Evolutionary conservation across 2,888 invertebrate genomes (phyloP), one percentile per base, ranked within the genome.

Genomic region (Polymixis lichenea): DNA sequence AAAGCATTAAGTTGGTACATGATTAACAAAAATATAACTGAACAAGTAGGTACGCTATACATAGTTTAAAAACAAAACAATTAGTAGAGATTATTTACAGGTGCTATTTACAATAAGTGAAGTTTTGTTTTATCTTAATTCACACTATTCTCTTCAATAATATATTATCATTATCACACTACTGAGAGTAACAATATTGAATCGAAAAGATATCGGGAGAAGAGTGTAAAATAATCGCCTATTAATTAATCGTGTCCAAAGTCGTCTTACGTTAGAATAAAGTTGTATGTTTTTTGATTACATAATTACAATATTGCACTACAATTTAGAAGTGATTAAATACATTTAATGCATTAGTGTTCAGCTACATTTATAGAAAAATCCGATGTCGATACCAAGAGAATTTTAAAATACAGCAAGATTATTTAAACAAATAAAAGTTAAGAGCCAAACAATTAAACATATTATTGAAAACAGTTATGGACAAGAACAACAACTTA

Each of bases 301-400:
- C n/a, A 73, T 78, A 67, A 64, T 62, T 75, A 70, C 22, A 67
- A 61, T 83, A 85, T 84, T 84, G 83, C 75, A 71, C 86, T 84
- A 84, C 71, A 58, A 53, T 66, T 85, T 61, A 74, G 82, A 61
- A 58, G 72, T 85, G 83, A 78, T 78, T 84, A 82, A 51, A 80
- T 82, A 86, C 72, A 86, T 80, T 84, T 62, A 65, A 85, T 82
- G 86, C 61, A 73, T 77, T 74, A 69, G 65, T 55, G 58, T 74
- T 69, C 56, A 28, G 60, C 46, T 83, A 77, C 43, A 73, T 51
- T 68, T 85, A 68, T 7, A 68, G 32, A 67, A 3, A 55, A 72
- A 76, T 58, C 32, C 32, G 19, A 61, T 79, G 38, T 64, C 25
- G 25, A 61, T 82, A 75, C 53, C 38, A 72, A 58, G 49, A 76